phyloP scores from a whole-genome alignment of 2,888 invertebrate genomes.

The Ormyrus thymus region DNA sequence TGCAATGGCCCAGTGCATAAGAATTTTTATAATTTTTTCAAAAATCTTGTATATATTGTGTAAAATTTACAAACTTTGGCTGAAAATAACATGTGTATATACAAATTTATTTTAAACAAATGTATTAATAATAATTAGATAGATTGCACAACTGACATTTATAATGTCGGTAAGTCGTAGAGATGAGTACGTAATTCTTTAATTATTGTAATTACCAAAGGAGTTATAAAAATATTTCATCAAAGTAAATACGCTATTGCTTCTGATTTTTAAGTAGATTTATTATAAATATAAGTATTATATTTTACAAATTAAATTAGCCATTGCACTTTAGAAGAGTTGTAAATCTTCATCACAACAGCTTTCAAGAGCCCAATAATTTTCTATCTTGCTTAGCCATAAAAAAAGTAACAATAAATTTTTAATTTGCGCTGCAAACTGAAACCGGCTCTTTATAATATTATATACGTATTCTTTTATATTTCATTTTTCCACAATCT shows the following conservation, averaged over 20 bases:
- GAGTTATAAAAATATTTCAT: conserved; percentile 24
- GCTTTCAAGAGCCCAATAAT: conserved; percentile 26
- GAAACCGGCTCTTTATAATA: conserved; percentile 36
- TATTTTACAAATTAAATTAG: conserved; percentile 66
- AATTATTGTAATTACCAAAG: conserved; percentile 8
- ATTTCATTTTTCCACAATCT: conserved; percentile 38
- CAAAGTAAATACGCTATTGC: conserved; percentile 8
- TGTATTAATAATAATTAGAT: conserved; percentile 32
- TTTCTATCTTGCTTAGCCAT: conserved; percentile 21
- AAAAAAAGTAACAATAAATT: conserved; percentile 34
- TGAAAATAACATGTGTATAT: conserved; percentile 44
- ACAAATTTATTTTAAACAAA: conserved; percentile 25
- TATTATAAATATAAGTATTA: conserved; percentile 71
- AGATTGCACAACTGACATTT: conserved; percentile 31
- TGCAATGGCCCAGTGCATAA: background rate
- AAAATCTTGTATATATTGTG: conserved; percentile 40
- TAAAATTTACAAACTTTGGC: conserved; percentile 29
- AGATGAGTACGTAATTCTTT: background rate
- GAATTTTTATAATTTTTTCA: conserved; percentile 28
- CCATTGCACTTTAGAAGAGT: conserved; percentile 53
- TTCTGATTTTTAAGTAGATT: conserved; percentile 60
- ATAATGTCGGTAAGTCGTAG: conserved; percentile 12
- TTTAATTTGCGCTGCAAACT: conserved; percentile 38
- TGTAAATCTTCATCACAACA: conserved; percentile 45
- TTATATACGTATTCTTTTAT: conserved; percentile 39